phyloP scores from a whole-genome alignment of 2,888 invertebrate genomes.

The Hirtodrosophila cameraria region DNA sequence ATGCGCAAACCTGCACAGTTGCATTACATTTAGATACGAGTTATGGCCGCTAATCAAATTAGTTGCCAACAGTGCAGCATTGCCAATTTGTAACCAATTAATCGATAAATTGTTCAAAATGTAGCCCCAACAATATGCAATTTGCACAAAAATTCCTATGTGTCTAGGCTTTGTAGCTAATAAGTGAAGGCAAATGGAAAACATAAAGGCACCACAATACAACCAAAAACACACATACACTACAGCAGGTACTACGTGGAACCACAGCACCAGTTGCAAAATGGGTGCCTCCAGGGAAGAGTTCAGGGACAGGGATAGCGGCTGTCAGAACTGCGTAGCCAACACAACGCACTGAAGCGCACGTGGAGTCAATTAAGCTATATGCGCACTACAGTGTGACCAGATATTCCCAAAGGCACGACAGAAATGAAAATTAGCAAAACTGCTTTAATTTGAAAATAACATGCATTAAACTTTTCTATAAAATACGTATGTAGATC shows the following conservation, averaged over 20 bases:
- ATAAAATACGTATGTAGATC: not conserved
- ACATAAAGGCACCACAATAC: constrained; percentile 13
- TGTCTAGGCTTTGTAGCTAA: constrained; percentile 7
- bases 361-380: constrained; percentile 33
- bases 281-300: constrained; percentile 8
- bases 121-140: constrained; percentile 14
- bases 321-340: not conserved
- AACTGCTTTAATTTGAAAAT: not conserved
- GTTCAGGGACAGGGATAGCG: not conserved
- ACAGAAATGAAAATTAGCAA: constrained; percentile 21
- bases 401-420: constrained; percentile 20
- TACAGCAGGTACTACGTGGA: constrained; percentile 5
- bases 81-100: constrained; percentile 56
- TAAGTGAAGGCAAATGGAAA: constrained; percentile 17
- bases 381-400: constrained; percentile 23
- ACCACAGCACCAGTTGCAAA: constrained; percentile 7
- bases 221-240: not conserved
- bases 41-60: constrained; percentile 50
- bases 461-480: not conserved
- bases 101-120: constrained; percentile 38
- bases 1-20: constrained; percentile 27
- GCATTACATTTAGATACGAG: constrained; percentile 8
- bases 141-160: not conserved
- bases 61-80: constrained; percentile 29
- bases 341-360: constrained; percentile 2